Base-by-base conservation (phyloP, 2,888 invertebrate genomes). In the Protophormia terraenovae region DNA sequence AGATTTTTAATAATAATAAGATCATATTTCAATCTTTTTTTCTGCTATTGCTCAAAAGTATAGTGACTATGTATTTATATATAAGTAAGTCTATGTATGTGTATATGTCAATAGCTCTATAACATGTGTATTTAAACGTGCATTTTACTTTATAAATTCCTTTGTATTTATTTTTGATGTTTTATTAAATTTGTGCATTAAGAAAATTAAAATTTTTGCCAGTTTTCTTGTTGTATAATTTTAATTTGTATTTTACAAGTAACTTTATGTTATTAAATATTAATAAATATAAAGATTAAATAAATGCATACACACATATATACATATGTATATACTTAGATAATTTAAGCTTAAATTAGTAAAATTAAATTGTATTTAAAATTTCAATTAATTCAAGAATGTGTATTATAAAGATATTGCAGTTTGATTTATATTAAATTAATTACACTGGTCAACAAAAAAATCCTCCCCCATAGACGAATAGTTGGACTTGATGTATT, bases 181-280 rank as follows among this genome's bases (percentile, higher is more conserved):
- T 66, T 55, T 71, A 35, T 29, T 62, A 77, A 72, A 58, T 64
- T 69, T 60, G 45, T 77, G 64, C 82, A 83, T 83, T 83, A 83
- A 83, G 76, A 35, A 82, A 76, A 82, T 82, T 82, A 72, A 77
- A 80, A 47, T 67, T 12, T 12, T 79, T 64, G 53, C 64, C 41
- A 50, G 24, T 35, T 38, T 64, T 5, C 2, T 55, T 14, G 22
- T 58, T n/a, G 19, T 38, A 16, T 55, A 24, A 71, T 55, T 38
- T 38, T 27, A 35, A 69, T 27, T 32, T 35, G 6, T 32, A 47
- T 22, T n/a, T n/a, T 69, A 22, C 2, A 7, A 22, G 14, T 2
- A 12, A 29, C 19, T 47, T 45, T n/a, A 8, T 19, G 10, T 38
- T 41, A 64, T 38, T 64, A 24, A 14, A 53, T 27, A 38, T 14